phyloP scores from a whole-genome alignment of 2,113 vertebrate genomes.

The Spilogale gracilis region DNA sequence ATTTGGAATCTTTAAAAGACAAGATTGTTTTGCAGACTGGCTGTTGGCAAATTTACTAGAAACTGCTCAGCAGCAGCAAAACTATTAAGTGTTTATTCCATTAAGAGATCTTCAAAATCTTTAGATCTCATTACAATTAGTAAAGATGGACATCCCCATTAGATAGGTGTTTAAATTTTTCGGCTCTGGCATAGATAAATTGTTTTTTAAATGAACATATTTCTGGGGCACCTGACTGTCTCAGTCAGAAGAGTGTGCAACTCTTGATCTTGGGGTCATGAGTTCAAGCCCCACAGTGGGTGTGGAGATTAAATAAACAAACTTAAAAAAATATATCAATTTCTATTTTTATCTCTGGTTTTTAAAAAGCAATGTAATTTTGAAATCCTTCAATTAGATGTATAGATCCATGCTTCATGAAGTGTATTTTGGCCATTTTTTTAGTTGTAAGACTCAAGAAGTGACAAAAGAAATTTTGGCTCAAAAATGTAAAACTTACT shows the following conservation, averaged over 20 bases:
- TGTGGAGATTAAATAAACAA: background rate
- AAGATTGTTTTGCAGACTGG: background rate
- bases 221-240: background rate
- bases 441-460: conserved; percentile 70
- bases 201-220: background rate
- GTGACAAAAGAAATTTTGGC: conserved; percentile 49
- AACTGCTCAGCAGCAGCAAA: background rate
- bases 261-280: background rate
- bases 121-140: background rate
- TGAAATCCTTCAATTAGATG: background rate
- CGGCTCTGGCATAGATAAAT: background rate
- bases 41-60: background rate
- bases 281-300: background rate
- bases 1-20: background rate
- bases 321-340: background rate
- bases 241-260: no score
- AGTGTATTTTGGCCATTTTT: conserved; percentile 47
- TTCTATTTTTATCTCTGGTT: conserved; percentile 18
- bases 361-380: conserved; percentile 41
- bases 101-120: background rate
- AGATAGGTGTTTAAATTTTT: background rate
- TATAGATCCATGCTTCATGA: conserved; percentile 24
- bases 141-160: background rate
- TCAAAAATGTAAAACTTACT: conserved; percentile 32
- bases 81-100: background rate